Evolutionary conservation across 1,140 invertebrate species (phyloP).

Genomic region (Dendroctonus ponderosae): DNA sequence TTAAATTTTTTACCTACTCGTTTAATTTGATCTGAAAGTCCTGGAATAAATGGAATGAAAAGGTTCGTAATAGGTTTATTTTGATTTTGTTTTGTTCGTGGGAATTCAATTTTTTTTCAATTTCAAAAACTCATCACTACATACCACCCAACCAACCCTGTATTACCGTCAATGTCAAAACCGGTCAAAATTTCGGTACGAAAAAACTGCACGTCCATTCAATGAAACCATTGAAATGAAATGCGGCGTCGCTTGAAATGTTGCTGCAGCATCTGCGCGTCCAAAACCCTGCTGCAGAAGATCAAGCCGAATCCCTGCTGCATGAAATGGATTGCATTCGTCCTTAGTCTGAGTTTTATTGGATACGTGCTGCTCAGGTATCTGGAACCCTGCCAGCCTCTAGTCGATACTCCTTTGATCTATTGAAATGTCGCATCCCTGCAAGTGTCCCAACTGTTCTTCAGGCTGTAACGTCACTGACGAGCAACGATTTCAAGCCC

Average conservation of each 20-base stretch:
- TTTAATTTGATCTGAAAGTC: too few relatives aligned
- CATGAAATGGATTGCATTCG: slow-evolving; percentile 28
- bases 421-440: slow-evolving; percentile 18
- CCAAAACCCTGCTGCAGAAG: slow-evolving; percentile 12
- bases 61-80: too few relatives aligned
- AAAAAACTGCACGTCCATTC: not conserved
- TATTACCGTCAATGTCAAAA: not conserved
- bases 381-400: slow-evolving; percentile 24
- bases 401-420: slow-evolving; percentile 19
- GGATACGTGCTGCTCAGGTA: slow-evolving; percentile 14
- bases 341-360: slow-evolving; percentile 18
- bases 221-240: slow-evolving; percentile 10
- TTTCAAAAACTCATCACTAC: too few relatives aligned
- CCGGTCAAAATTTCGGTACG: slow-evolving; percentile 23
- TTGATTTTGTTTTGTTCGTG: too few relatives aligned
- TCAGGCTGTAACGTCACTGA: not conserved
- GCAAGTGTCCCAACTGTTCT: slow-evolving; percentile 6
- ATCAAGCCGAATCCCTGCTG: slow-evolving; percentile 24
- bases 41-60: too few relatives aligned
- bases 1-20: too few relatives aligned
- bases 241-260: slow-evolving; percentile 30
- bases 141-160: too few relatives aligned
- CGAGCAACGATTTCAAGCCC: not conserved
- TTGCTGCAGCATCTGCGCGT: slow-evolving; percentile 21
- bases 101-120: too few relatives aligned